Conservation (phyloP, 2,113 vertebrate genomes). For the Laticauda laticaudata region DNA sequence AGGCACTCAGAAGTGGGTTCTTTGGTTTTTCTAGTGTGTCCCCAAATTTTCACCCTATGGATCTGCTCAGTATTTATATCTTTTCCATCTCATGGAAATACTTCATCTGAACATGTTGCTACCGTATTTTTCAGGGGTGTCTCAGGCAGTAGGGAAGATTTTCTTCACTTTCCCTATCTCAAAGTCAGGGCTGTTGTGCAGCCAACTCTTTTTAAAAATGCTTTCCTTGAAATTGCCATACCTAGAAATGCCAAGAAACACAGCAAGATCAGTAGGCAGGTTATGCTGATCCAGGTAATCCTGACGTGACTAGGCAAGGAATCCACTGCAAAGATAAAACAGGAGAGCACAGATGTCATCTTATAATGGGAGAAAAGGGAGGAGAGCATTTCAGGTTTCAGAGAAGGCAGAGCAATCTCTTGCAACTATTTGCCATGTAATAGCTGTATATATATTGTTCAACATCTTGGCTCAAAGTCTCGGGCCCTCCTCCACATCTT, state of each 20-base stretch:
- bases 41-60: neutral
- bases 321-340: slow-evolving; percentile 1
- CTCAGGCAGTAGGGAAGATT: neutral
- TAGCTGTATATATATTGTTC: neutral
- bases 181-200: neutral
- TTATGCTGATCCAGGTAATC: neutral
- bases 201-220: neutral
- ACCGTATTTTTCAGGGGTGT: neutral
- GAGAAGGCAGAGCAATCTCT: neutral
- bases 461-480: neutral
- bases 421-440: neutral
- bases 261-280: slow-evolving; percentile 36
- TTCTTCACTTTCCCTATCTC: neutral
- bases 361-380: neutral
- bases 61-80: neutral
- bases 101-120: no score
- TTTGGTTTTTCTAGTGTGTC: neutral
- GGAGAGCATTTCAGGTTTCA: neutral
- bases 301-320: neutral
- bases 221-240: neutral
- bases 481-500: neutral
- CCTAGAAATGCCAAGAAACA: slow-evolving; percentile 27
- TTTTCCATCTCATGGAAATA: neutral
- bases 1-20: neutral
- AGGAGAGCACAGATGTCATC: neutral